Conservation (phyloP, 2,888 invertebrate genomes). For the Luperina testacea region DNA sequence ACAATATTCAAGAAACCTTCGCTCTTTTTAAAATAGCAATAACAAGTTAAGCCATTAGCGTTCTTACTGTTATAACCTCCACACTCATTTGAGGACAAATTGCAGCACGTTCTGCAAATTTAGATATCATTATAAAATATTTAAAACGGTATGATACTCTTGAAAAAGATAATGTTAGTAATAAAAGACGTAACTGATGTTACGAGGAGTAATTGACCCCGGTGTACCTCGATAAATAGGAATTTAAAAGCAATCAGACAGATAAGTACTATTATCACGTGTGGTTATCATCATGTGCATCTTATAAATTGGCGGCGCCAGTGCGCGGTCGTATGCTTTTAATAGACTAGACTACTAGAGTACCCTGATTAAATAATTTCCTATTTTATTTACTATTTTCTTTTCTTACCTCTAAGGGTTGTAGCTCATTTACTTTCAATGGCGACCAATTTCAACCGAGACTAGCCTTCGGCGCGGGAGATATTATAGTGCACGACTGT, state of each 20-base stretch:
- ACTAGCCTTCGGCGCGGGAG: neutral
- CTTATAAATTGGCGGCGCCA: slow-evolving; percentile 42
- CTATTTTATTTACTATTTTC: neutral
- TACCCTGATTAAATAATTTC: neutral
- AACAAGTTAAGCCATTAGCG: slow-evolving; percentile 67
- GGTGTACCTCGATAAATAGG: slow-evolving; percentile 58
- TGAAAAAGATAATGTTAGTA: slow-evolving; percentile 72
- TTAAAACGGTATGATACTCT: slow-evolving; percentile 71
- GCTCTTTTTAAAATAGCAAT: slow-evolving; percentile 43
- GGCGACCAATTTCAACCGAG: neutral
- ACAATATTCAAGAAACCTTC: slow-evolving; percentile 38
- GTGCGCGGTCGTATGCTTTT: neutral
- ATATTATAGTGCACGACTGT: neutral
- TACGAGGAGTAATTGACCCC: slow-evolving; percentile 68
- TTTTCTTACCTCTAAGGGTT: neutral
- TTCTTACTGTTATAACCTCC: slow-evolving; percentile 65
- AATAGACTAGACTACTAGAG: neutral
- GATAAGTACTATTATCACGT: slow-evolving; percentile 44
- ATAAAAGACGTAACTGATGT: slow-evolving; percentile 71
- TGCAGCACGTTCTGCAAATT: slow-evolving; percentile 69
- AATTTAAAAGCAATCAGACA: slow-evolving; percentile 61
- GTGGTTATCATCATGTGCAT: slow-evolving; percentile 28
- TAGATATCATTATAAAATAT: slow-evolving; percentile 69
- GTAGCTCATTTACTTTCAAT: neutral
- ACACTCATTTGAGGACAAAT: slow-evolving; percentile 58